Evolutionary conservation across 2,888 invertebrate genomes (phyloP).

Genomic region (Epirrhoe tristata): DNA sequence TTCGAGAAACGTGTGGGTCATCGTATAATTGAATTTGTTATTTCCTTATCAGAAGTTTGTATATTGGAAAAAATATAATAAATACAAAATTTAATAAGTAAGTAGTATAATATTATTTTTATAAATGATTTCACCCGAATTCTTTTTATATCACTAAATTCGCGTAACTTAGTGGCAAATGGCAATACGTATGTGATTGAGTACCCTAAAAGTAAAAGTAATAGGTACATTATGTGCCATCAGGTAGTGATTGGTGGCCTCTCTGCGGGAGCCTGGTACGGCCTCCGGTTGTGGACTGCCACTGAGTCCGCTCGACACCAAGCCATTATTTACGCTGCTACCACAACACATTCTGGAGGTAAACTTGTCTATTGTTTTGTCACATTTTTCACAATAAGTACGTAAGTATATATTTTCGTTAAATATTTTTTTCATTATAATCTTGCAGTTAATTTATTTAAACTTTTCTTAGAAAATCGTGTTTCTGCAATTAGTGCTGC

Average conservation of each 20-base stretch:
- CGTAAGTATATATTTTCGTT: neutral
- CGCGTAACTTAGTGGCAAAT: slow-evolving; percentile 64
- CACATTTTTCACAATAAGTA: neutral
- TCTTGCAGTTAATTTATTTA: too few species aligned
- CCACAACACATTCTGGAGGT: slow-evolving; percentile 90
- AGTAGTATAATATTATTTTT: slow-evolving; percentile 2
- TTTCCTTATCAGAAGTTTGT: slow-evolving; percentile 37
- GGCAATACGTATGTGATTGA: neutral
- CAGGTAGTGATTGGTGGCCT: slow-evolving; percentile 86
- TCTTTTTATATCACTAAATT: neutral
- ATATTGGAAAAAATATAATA: slow-evolving; percentile 21
- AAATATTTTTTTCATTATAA: too few species aligned
- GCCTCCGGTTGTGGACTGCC: slow-evolving; percentile 89
- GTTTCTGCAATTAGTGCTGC: neutral
- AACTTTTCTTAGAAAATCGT: neutral
- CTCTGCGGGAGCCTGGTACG: slow-evolving; percentile 90
- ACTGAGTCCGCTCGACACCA: slow-evolving; percentile 89
- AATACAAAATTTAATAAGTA: neutral
- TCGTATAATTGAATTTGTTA: slow-evolving; percentile 44
- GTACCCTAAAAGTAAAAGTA: too few species aligned
- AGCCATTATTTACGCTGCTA: slow-evolving; percentile 90
- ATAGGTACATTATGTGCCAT: neutral
- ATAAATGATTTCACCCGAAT: neutral
- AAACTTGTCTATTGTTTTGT: slow-evolving; percentile 44
- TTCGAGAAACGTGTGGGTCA: slow-evolving; percentile 36